Evolutionary conservation across 2,888 invertebrate species (phyloP).

Genomic region (Eupithecia abbreviata): DNA sequence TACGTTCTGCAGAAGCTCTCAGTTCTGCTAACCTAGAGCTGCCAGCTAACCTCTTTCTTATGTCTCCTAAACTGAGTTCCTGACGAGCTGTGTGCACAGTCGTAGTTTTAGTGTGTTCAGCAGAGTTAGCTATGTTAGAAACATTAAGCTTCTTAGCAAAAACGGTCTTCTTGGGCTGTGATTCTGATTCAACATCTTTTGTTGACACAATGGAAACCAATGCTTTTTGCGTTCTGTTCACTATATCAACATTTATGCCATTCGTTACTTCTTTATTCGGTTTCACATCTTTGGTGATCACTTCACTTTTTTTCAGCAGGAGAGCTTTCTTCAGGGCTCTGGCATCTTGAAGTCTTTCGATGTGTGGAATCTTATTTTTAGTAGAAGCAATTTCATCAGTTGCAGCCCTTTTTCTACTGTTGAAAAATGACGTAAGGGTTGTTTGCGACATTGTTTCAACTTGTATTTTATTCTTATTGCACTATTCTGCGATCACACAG

Average conservation of each 20-base stretch:
- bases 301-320: constrained; percentile 47
- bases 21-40: constrained; percentile 88
- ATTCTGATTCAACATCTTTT: constrained; percentile 21
- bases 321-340: constrained; percentile 49
- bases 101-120: constrained; percentile 59
- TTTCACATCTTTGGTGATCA: constrained; percentile 31
- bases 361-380: constrained; percentile 78
- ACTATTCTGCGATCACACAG: too few species aligned
- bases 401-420: constrained; percentile 89
- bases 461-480: neutral
- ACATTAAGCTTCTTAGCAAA: constrained; percentile 69
- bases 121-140: constrained; percentile 57
- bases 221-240: constrained; percentile 36
- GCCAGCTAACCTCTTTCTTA: constrained; percentile 86
- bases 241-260: constrained; percentile 20
- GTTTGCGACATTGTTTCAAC: constrained; percentile 87
- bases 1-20: constrained; percentile 86
- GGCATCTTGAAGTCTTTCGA: constrained; percentile 59
- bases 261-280: constrained; percentile 6
- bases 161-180: constrained; percentile 44
- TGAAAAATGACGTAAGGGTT: constrained; percentile 89
- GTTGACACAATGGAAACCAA: constrained; percentile 24
- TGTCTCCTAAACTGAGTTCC: constrained; percentile 87
- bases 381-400: constrained; percentile 84
- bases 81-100: constrained; percentile 78